phyloP scores from a whole-genome alignment of 2,797 vertebrate genomes.

The Halcyon leucocephala region DNA sequence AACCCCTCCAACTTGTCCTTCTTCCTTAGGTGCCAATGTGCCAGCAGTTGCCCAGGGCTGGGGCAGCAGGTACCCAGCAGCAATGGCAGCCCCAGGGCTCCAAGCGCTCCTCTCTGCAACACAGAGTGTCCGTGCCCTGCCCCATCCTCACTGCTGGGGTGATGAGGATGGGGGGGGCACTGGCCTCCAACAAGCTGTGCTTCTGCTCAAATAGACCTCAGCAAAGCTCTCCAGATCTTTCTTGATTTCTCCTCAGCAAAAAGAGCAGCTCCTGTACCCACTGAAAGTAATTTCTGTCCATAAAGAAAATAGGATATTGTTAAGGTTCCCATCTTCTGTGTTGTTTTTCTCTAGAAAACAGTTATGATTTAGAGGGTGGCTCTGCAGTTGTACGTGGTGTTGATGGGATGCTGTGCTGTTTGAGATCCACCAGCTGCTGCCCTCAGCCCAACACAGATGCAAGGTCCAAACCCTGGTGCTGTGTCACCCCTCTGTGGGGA shows the following conservation, averaged over 20 bases:
- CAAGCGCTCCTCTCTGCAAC: background rate
- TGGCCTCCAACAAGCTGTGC: too few species aligned
- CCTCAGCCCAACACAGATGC: background rate
- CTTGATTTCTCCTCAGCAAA: background rate
- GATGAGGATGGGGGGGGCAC: background rate
- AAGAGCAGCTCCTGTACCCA: background rate
- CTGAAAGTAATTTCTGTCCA: background rate
- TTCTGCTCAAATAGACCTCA: fast-evolving
- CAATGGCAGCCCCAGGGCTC: background rate
- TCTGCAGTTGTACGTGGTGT: background rate
- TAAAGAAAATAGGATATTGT: background rate
- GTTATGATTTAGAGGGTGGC: background rate
- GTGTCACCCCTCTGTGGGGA: fast-evolving
- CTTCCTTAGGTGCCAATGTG: fast-evolving
- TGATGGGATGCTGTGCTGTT: background rate
- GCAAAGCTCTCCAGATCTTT: background rate
- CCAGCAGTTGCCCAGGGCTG: background rate
- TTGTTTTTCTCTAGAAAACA: background rate
- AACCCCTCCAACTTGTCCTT: background rate
- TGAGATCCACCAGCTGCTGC: background rate
- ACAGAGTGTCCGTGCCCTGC: background rate
- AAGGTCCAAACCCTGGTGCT: background rate
- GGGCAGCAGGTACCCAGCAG: background rate
- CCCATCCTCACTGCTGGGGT: background rate
- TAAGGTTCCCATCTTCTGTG: background rate